Evolutionary conservation across 2,113 vertebrate species (phyloP).

Genomic region (Gambusia affinis): DNA sequence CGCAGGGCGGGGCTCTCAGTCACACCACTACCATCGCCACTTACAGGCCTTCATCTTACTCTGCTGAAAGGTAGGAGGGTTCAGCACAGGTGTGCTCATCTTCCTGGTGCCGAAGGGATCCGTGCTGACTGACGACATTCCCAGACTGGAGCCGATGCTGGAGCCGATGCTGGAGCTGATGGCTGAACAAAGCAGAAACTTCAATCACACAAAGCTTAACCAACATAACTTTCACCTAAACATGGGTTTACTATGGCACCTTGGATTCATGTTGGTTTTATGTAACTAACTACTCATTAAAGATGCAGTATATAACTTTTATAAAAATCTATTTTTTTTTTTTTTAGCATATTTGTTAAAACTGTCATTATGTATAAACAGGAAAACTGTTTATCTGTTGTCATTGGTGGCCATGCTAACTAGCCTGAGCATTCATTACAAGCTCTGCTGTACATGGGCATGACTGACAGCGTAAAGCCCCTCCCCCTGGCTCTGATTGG

Average conservation of each 20-base stretch:
- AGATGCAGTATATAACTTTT: too few species aligned
- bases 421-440: too few species aligned
- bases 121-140: constrained; percentile 90
- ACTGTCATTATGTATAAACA: too few species aligned
- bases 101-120: constrained; percentile 97
- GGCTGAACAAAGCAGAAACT: constrained; percentile 74
- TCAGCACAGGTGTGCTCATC: constrained; percentile 97
- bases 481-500: too few species aligned
- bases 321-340: too few species aligned
- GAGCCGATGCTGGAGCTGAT: constrained; percentile 88
- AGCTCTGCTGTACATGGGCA: too few species aligned
- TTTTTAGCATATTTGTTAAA: too few species aligned
- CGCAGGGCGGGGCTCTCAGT: constrained; percentile 84
- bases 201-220: neutral
- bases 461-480: too few species aligned
- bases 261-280: neutral
- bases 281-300: neutral
- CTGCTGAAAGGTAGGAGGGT: constrained; percentile 98
- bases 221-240: neutral
- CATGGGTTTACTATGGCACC: neutral
- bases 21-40: constrained; percentile 92
- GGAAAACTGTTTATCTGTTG: too few species aligned
- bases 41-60: constrained; percentile 99
- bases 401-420: too few species aligned
- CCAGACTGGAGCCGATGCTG: constrained; percentile 80